A percentile compares a stretch with the other conserved stretches of the same genome.
These are phyloP conservation scores for Diadophis punctatus DNA, from an alignment of 2,113 vertebrate genomes.

Conservation along the genomic window DNA sequence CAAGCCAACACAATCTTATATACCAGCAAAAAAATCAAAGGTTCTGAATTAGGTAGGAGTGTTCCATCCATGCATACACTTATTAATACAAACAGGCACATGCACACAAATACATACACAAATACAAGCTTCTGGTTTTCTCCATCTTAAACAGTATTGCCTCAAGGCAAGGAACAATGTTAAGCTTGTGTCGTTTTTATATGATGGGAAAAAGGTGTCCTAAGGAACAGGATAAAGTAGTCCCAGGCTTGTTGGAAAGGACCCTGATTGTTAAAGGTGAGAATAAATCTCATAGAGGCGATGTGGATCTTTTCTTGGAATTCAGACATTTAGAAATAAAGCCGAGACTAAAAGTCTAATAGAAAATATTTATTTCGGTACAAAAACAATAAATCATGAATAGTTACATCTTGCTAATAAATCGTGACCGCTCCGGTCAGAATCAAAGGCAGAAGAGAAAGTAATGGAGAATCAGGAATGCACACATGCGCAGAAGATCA, in stretches of 20 bases:
- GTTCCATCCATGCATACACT: not conserved
- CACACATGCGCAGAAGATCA: too few species aligned
- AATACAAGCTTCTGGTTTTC: not conserved
- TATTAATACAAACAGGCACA: not conserved
- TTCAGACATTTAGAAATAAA: too few species aligned
- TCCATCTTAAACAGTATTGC: not conserved
- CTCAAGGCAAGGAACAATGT: not conserved
- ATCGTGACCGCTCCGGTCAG: too few species aligned
- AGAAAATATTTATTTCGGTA: too few species aligned
- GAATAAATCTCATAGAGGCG: too few species aligned
- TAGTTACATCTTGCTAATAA: too few species aligned
- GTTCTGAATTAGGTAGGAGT: not conserved
- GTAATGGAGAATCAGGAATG: too few species aligned
- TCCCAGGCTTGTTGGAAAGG: not conserved
- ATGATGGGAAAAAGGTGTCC: not conserved
- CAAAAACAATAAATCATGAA: too few species aligned
- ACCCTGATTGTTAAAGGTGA: too few species aligned
- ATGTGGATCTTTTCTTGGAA: too few species aligned
- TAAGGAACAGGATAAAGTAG: not conserved
- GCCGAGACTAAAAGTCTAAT: too few species aligned
- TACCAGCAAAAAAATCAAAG: constrained; percentile 11
- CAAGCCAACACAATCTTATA: constrained; percentile 33
- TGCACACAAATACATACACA: not conserved
- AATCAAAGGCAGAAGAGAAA: too few species aligned
- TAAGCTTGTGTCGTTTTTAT: not conserved